Evolutionary conservation across 2,797 vertebrate species (phyloP), one percentile per base, ranked within the genome.

Genomic region (Hipposideros larvatus): DNA sequence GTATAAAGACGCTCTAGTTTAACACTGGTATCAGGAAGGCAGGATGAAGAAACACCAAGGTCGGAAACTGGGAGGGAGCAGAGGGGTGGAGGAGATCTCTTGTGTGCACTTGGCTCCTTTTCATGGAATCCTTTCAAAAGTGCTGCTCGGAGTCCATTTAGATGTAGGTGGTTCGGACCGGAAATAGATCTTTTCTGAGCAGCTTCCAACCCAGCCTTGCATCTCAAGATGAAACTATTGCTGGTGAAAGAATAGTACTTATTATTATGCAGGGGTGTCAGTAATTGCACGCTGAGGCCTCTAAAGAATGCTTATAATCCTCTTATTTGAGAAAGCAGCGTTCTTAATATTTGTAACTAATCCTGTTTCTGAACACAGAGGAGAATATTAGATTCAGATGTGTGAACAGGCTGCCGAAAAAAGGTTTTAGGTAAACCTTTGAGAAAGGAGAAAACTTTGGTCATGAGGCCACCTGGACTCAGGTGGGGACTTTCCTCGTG

Each of bases 251-350:
- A 91, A 85, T 16, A 46, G 83, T 46, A 11, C 73, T 91, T 51
- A 79, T 95, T 91, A 94, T 89, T 94, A 93, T 87, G 61, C 55
- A 82, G 61, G 90, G 61, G 90, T 94, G 43, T 77, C 91, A 65
- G 55, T 96, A 80, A 95, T 55, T 91, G 89, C 96, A 93, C 91
- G 77, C 48, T n/a, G 66, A 93, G 91, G 85, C 90, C 66, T 92
- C 85, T 53, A 75, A 70, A 94, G 87, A 96, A 95, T 93, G 89
- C 66, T 94, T 87, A 87, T 91, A 97, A 96, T 98, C 96, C 75
- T 95, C 93, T 97, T 97, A 95, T 94, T 96, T 26, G 9, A 80
- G 83, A 89, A 90, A 85, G 91, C 34, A 53, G 77, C 53, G 71
- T 87, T 96, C 66, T 94, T 91, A 84, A 84, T 95, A 87, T 96